These are phyloP conservation scores for Dusona sp. DNA, from an alignment of 2,888 invertebrate genomes.

Conservation along the genomic window DNA sequence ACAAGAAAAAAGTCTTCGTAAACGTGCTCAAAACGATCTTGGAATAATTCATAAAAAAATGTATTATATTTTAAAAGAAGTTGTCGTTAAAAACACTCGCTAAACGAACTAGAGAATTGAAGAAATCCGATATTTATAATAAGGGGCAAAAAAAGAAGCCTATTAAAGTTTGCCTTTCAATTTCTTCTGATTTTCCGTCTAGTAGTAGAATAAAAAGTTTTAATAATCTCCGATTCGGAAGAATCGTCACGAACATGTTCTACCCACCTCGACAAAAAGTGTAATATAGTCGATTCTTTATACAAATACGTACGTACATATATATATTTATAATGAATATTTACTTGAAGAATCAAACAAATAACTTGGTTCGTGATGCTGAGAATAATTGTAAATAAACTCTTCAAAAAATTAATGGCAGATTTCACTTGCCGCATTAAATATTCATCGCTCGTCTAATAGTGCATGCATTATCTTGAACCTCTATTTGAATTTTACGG, in stretches of 20 bases:
- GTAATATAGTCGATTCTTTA: not conserved
- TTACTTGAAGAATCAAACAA: not conserved
- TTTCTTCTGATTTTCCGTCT: slow-evolving; percentile 3
- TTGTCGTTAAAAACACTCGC: not conserved
- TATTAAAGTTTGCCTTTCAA: not conserved
- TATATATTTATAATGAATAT: not conserved
- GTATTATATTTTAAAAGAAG: not conserved
- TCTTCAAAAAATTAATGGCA: not conserved
- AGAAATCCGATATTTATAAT: slow-evolving; percentile 35
- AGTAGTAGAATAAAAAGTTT: slow-evolving; percentile 36
- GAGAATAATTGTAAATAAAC: slow-evolving; percentile 6
- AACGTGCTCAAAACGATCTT: slow-evolving; percentile 2
- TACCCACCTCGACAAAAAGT: not conserved
- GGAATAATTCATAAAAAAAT: not conserved
- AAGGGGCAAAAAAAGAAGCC: not conserved
- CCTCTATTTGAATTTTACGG: slow-evolving; percentile 43
- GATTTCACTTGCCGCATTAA: slow-evolving; percentile 21
- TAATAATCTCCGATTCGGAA: slow-evolving; percentile 35
- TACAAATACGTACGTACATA: not conserved
- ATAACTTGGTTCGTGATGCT: not conserved
- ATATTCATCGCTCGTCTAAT: slow-evolving; percentile 56
- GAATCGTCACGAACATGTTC: slow-evolving; percentile 14
- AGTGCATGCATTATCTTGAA: slow-evolving; percentile 52
- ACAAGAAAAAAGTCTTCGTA: not conserved
- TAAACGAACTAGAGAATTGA: not conserved